Percentiles rank a stretch among this genome's conserved stretches.
phyloP scores from a whole-genome alignment of 2,113 vertebrate genomes.

The Dromaius novaehollandiae region DNA sequence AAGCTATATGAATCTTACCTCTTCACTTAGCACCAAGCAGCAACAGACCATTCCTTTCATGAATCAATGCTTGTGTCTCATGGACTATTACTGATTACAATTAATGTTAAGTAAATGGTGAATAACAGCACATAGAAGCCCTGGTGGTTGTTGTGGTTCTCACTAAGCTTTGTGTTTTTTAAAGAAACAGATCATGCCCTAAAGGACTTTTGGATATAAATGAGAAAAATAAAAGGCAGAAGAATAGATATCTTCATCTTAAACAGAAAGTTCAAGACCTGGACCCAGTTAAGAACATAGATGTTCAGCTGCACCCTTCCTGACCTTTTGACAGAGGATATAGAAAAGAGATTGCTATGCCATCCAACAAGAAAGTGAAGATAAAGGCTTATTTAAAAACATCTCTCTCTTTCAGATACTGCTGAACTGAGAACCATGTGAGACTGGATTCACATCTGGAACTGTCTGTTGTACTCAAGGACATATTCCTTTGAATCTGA shows the following conservation, averaged over 20 bases:
- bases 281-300: background rate
- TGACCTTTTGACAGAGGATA: background rate
- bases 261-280: background rate
- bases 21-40: background rate
- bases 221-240: background rate
- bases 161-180: background rate
- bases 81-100: background rate
- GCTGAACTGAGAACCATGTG: background rate
- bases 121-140: background rate
- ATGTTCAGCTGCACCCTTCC: background rate
- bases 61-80: background rate
- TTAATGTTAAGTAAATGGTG: background rate
- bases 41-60: constrained; percentile 12
- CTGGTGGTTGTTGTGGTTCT: background rate
- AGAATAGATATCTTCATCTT: background rate
- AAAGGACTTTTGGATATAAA: background rate
- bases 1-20: background rate
- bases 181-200: background rate
- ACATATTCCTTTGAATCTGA: background rate
- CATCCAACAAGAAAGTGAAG: background rate
- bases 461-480: background rate
- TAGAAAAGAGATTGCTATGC: background rate
- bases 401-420: background rate
- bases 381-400: background rate
- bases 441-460: background rate